Evolutionary conservation across 2,888 invertebrate species (phyloP), one percentile per base, ranked within the genome.

Genomic region (Thecocarcelia acutangulata): DNA sequence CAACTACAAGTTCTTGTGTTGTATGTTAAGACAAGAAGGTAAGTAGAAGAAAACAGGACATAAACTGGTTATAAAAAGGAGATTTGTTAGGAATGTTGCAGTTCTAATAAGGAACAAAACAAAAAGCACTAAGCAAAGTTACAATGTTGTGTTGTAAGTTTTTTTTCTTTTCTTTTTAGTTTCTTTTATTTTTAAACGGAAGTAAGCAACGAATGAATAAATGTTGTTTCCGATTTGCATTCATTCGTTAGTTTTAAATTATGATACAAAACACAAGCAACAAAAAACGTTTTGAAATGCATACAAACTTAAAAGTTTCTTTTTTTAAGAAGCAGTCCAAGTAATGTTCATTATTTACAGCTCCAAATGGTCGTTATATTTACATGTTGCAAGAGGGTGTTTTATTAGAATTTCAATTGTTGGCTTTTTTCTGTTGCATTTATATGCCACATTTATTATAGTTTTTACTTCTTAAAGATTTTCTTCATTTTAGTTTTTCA

Each of bases 171-270:
- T 19, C 12, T 48, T 19, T 4, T 46, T 50, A 44, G 48, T 54
- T 63, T 66, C 28, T 44, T 76, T 69, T 73, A 17, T 37, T 76
- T 40, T 48, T 8, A 21, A 76, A 54, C 85, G 85, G 85, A 85
- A 84, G 83, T 83, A 78, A 81, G 76, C 83, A 84, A 82, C 83
- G 84, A 84, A 85, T 84, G 85, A 85, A 85, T 85, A 85, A 85
- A 85, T 85, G 85, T 76, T 83, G 77, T 81, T 85, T 85, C 85
- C 85, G 85, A 77, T 84, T 84, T 83, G 81, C 81, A 84, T 83
- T 83, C 83, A 83, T 85, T 83, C 84, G 83, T 81, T 81, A 80
- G 76, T 83, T 84, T 84, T 84, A 84, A 84, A 80, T 82, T 83
- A 81, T 81, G 79, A 83, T 83, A 70, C 69, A 77, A 58, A 28